Evolutionary conservation across 2,113 vertebrate genomes (phyloP).

Genomic region (Girardinichthys multiradiatus): DNA sequence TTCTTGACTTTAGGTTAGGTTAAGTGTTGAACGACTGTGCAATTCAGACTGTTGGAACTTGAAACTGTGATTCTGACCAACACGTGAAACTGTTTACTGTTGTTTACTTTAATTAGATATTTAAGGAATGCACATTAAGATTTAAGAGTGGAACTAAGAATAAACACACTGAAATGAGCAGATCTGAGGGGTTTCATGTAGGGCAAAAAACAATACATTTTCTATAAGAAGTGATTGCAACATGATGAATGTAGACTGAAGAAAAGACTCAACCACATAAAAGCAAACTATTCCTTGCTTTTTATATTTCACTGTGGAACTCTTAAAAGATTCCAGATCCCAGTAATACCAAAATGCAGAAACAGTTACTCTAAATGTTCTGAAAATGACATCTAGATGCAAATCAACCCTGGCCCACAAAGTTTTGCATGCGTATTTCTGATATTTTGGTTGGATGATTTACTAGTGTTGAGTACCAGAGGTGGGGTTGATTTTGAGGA

Average conservation of each 20-base stretch:
- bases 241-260: neutral
- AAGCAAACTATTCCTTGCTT: neutral
- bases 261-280: slow-evolving; percentile 8
- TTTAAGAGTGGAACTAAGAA: neutral
- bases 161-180: neutral
- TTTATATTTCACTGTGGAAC: neutral
- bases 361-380: neutral
- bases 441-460: slow-evolving; percentile 22
- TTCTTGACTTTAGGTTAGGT: no score
- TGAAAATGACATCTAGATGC: neutral
- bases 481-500: slow-evolving; percentile 36
- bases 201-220: no score
- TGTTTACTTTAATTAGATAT: neutral
- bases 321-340: slow-evolving; percentile 8
- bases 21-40: no score
- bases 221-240: neutral
- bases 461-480: slow-evolving; percentile 37
- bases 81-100: neutral
- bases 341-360: neutral
- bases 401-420: slow-evolving; percentile 3
- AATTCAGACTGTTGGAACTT: neutral
- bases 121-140: neutral
- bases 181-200: neutral
- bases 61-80: neutral
- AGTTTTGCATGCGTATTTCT: slow-evolving; percentile 21